A percentile compares a stretch with the other conserved stretches of the same genome.
Evolutionary conservation across 2,113 vertebrate species (phyloP).

Genomic region (Holacanthus passer): DNA sequence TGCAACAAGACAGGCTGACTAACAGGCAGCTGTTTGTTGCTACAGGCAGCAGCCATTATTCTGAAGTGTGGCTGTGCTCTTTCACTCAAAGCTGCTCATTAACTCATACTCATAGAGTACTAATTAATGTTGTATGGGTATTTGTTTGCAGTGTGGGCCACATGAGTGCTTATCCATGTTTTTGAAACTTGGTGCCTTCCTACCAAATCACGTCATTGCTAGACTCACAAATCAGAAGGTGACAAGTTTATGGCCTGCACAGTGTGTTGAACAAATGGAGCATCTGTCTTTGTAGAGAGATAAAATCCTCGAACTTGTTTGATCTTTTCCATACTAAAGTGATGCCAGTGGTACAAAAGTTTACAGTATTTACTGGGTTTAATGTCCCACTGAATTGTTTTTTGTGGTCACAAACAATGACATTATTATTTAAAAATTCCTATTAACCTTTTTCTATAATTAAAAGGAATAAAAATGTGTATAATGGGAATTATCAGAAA

Average conservation of each 20-base stretch:
- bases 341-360: neutral
- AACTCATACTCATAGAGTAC: constrained; percentile 40
- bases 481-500: neutral
- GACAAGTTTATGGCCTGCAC: neutral
- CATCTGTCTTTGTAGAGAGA: neutral
- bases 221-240: neutral
- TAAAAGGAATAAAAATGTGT: neutral
- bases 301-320: neutral
- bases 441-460: neutral
- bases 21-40: constrained; percentile 36
- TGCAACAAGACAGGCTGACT: neutral
- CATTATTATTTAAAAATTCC: no score
- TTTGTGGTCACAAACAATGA: neutral
- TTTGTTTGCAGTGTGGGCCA: constrained; percentile 35
- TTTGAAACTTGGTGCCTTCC: constrained; percentile 27
- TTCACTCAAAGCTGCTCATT: constrained; percentile 43
- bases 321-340: neutral
- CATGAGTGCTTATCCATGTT: constrained; percentile 15
- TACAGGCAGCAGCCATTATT: constrained; percentile 39
- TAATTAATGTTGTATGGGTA: constrained; percentile 47
- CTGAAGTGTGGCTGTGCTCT: constrained; percentile 47
- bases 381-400: neutral
- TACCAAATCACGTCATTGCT: neutral
- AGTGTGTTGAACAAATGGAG: neutral
- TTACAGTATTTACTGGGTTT: neutral